phyloP scores from a whole-genome alignment of 2,113 vertebrate species.

The Grus americana region DNA sequence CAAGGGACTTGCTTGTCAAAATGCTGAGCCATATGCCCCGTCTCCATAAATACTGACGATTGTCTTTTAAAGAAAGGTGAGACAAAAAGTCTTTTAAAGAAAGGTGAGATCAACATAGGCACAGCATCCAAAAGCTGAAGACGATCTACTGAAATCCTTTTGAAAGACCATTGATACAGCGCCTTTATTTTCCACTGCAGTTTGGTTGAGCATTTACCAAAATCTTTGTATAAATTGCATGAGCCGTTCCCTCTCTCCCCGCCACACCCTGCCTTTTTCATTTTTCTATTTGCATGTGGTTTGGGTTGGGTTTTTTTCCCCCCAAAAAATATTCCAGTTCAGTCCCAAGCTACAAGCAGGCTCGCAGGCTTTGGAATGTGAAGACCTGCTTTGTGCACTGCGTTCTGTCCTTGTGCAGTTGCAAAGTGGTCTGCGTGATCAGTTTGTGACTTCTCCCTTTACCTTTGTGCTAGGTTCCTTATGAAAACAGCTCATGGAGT shows the following conservation, averaged over 20 bases:
- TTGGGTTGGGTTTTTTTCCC: not conserved
- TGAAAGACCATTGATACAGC: not conserved
- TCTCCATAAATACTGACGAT: not conserved
- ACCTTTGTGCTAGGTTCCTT: not conserved
- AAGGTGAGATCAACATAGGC: not conserved
- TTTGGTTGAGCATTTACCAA: not conserved
- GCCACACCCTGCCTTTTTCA: not conserved
- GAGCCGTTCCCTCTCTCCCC: not conserved
- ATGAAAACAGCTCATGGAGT: not conserved
- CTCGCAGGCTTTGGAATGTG: not conserved
- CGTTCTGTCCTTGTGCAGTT: not conserved
- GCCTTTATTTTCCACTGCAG: not conserved
- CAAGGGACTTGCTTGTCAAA: slow-evolving; percentile 9
- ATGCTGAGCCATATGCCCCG: not conserved
- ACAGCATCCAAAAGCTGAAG: not conserved
- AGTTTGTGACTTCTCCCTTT: not conserved
- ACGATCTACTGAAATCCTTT: not conserved
- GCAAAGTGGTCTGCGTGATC: not conserved
- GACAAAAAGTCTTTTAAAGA: not conserved
- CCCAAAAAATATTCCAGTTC: not conserved
- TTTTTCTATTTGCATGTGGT: not conserved
- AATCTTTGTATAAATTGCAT: not conserved
- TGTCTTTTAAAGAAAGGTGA: not conserved
- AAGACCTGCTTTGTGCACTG: not conserved
- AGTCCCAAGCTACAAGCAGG: not conserved